Evolutionary conservation across 1,140 invertebrate genomes (phyloP).

Genomic region (Eufriesea mexicana): DNA sequence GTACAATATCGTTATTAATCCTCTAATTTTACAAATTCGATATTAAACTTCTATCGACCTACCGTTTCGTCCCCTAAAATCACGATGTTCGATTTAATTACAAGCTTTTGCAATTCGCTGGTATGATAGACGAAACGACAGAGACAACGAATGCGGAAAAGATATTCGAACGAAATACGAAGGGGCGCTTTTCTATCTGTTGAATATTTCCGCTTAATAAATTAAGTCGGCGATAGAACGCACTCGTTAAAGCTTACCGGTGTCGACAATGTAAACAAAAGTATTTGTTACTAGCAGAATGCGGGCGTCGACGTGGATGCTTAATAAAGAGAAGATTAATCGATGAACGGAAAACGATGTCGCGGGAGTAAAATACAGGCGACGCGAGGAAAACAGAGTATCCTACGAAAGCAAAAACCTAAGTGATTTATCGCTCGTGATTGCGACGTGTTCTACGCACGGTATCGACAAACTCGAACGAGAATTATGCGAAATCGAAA

Average conservation of each 20-base stretch:
- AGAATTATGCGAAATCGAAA: not conserved
- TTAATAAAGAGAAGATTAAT: constrained; percentile 4
- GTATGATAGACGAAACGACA: not conserved
- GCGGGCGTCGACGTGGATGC: not conserved
- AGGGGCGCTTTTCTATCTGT: not conserved
- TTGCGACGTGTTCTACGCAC: not conserved
- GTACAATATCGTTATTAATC: too few species aligned
- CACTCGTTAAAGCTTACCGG: not conserved
- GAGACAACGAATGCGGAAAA: not conserved
- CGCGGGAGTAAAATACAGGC: not conserved
- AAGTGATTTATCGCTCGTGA: not conserved
- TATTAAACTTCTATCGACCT: too few species aligned
- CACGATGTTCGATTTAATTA: too few species aligned
- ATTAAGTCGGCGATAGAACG: not conserved
- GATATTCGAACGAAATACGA: not conserved
- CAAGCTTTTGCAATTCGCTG: not conserved
- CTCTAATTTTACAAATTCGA: too few species aligned
- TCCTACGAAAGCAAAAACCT: not conserved
- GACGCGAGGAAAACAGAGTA: not conserved
- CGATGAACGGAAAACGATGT: not conserved
- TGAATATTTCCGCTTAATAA: not conserved
- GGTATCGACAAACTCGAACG: not conserved
- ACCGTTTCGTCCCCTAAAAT: too few species aligned
- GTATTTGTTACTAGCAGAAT: not conserved
- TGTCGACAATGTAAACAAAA: not conserved